Percentiles rank a stretch among this genome's conserved stretches.
Evolutionary conservation across 2,888 invertebrate genomes (phyloP).

Genomic region (Ligdia adustata): DNA sequence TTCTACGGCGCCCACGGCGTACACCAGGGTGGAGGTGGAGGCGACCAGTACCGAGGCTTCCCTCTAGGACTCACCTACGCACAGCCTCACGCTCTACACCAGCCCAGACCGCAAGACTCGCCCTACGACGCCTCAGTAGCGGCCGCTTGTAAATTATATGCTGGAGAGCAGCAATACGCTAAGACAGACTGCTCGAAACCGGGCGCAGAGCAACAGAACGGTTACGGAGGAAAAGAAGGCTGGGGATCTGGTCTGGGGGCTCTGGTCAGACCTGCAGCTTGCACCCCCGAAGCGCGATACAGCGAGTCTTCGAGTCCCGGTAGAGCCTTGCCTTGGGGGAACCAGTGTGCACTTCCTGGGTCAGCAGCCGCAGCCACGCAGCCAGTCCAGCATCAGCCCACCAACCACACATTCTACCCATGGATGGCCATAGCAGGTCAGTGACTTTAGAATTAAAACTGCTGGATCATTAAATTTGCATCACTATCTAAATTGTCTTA

Average conservation of each 20-base stretch:
- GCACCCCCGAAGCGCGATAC: constrained; percentile 94
- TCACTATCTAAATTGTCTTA: constrained; percentile 19
- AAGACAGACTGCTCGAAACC: constrained; percentile 92
- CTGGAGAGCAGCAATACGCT: constrained; percentile 86
- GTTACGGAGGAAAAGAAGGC: constrained; percentile 89
- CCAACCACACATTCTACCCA: constrained; percentile 97
- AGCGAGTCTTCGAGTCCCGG: constrained; percentile 94
- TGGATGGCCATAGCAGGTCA: constrained; percentile 99
- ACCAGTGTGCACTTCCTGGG: constrained; percentile 93
- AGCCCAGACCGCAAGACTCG: constrained; percentile 93
- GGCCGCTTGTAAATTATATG: constrained; percentile 92
- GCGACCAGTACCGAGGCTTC: constrained; percentile 93
- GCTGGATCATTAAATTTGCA: constrained; percentile 25
- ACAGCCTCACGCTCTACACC: constrained; percentile 90
- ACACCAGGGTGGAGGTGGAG: constrained; percentile 89
- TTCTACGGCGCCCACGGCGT: constrained; percentile 96
- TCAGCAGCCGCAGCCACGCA: constrained; percentile 91
- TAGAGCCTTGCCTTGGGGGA: constrained; percentile 91
- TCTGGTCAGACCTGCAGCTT: constrained; percentile 92
- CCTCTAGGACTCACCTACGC: constrained; percentile 94
- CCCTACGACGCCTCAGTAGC: constrained; percentile 96
- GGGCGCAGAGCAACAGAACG: constrained; percentile 85
- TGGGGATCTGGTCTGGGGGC: constrained; percentile 88
- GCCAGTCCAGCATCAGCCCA: constrained; percentile 94
- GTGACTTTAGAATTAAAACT: constrained; percentile 57